phyloP scores from a whole-genome alignment of 2,113 vertebrate species.

The Neolamprologus brichardi region DNA sequence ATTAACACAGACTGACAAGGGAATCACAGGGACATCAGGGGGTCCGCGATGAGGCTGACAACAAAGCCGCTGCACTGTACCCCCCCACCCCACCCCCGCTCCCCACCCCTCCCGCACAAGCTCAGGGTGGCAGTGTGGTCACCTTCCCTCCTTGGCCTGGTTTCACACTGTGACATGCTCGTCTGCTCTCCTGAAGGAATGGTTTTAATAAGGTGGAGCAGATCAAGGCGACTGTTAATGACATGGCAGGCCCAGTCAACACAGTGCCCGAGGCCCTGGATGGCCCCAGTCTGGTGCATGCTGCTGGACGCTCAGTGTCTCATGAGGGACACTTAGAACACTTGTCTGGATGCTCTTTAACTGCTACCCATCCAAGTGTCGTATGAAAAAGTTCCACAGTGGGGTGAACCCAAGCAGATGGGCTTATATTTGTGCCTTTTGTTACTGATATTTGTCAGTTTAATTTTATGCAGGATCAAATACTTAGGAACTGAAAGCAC shows the following conservation, averaged over 20 bases:
- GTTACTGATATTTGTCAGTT: neutral
- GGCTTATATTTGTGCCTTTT: neutral
- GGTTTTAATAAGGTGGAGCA: conserved; percentile 88
- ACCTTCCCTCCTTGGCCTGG: conserved; percentile 55
- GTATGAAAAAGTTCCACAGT: neutral
- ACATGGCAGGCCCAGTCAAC: conserved; percentile 73
- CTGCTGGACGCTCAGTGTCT: conserved; percentile 32
- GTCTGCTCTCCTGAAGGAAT: conserved; percentile 86
- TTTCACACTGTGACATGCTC: conserved; percentile 78
- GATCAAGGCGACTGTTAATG: conserved; percentile 74
- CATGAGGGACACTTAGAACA: conserved; percentile 34
- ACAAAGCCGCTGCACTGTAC: conserved; percentile 16
- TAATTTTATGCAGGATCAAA: neutral
- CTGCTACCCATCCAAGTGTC: conserved; percentile 26
- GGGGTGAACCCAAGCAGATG: neutral
- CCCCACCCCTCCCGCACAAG: neutral
- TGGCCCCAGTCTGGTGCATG: conserved; percentile 24
- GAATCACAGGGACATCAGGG: conserved; percentile 60
- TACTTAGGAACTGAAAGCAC: neutral
- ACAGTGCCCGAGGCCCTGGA: conserved; percentile 30
- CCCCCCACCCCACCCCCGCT: fast-evolving
- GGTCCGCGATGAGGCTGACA: conserved; percentile 43
- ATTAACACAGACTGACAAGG: conserved; percentile 62
- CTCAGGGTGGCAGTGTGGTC: conserved; percentile 59
- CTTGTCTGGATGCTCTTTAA: conserved; percentile 34